phyloP scores from a whole-genome alignment of 23 tunicate genomes.

The Clavelina lepadiformis region DNA sequence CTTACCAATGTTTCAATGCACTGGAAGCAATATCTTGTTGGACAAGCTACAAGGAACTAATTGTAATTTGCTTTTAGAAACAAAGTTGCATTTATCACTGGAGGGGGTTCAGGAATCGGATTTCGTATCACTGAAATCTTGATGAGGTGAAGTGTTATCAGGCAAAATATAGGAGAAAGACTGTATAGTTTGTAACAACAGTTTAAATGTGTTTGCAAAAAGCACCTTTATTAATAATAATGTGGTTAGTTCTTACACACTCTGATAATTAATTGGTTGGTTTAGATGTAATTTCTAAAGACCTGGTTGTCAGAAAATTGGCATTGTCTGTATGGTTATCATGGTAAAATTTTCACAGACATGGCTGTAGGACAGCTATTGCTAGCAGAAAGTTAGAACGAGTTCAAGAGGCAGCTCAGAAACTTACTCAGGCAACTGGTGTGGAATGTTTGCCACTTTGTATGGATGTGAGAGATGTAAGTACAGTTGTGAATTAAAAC shows the following conservation, averaged over 20 bases:
- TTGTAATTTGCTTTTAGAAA: constrained; percentile 35
- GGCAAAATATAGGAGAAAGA: neutral
- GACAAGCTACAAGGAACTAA: neutral
- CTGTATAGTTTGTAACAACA: too few relatives aligned
- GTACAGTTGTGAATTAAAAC: neutral
- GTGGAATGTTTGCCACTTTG: constrained; percentile 60
- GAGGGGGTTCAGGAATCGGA: constrained; percentile 97
- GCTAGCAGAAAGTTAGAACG: constrained; percentile 80
- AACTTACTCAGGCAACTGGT: constrained; percentile 57
- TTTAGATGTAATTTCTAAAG: too few relatives aligned
- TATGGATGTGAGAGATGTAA: constrained; percentile 68
- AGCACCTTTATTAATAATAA: too few relatives aligned
- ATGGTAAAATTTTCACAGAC: constrained; percentile 35
- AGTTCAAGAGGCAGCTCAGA: constrained; percentile 66
- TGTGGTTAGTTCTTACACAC: too few relatives aligned
- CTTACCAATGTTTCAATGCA: too few relatives aligned
- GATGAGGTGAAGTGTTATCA: constrained; percentile 86
- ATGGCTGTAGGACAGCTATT: constrained; percentile 85
- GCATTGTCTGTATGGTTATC: too few relatives aligned
- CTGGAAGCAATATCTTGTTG: neutral
- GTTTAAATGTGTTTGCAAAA: too few relatives aligned
- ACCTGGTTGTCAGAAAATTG: too few relatives aligned
- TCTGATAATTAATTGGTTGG: too few relatives aligned
- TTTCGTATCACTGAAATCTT: constrained; percentile 89
- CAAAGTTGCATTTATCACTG: constrained; percentile 89